phyloP scores from a whole-genome alignment of 2,113 vertebrate species.

The Indicator maculatus region DNA sequence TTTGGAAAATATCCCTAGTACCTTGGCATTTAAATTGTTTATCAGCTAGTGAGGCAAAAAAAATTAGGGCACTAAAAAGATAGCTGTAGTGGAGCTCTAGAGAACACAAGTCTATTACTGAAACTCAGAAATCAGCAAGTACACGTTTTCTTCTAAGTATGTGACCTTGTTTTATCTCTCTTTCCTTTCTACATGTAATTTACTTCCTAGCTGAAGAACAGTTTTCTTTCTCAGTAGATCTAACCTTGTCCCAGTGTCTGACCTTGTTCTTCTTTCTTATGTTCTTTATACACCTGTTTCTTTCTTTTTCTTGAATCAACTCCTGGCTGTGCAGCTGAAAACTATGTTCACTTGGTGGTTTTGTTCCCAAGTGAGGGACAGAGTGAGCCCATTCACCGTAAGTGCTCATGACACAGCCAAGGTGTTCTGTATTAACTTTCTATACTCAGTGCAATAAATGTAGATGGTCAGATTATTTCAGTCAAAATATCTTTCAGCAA shows the following conservation, averaged over 20 bases:
- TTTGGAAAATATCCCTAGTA: slow-evolving; percentile 66
- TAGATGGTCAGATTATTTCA: background rate
- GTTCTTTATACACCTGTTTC: background rate
- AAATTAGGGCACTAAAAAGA: slow-evolving; percentile 53
- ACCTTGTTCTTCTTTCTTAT: background rate
- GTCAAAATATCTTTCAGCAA: background rate
- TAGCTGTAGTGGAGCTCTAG: slow-evolving; percentile 3
- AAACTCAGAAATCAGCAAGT: background rate
- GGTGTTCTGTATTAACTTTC: background rate
- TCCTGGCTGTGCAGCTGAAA: background rate
- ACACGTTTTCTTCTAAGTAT: background rate
- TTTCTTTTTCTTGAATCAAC: background rate
- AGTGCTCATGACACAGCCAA: background rate
- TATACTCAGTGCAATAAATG: background rate
- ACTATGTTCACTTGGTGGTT: background rate
- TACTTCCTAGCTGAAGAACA: background rate
- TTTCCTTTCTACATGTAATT: background rate
- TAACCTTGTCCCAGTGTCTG: background rate
- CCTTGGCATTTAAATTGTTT: slow-evolving; percentile 71
- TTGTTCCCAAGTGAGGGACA: background rate
- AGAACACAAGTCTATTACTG: background rate
- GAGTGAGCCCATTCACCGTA: background rate
- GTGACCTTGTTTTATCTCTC: background rate
- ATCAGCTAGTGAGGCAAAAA: slow-evolving; percentile 66
- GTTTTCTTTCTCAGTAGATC: background rate